These are phyloP conservation scores for Thymelicus lineola DNA, from an alignment of 2,888 invertebrate species.

Conservation along the genomic window DNA sequence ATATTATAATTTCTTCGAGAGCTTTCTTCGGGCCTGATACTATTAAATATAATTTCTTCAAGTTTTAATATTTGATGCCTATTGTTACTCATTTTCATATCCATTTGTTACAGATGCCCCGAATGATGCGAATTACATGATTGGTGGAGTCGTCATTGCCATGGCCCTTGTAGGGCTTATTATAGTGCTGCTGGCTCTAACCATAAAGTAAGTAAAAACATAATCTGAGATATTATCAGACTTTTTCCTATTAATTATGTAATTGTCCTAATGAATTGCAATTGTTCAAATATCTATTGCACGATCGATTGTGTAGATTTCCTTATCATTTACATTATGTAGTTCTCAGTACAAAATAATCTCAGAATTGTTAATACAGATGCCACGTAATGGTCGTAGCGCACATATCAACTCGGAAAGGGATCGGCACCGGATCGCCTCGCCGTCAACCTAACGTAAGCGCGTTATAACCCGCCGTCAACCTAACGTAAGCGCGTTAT, in stretches of 20 bases:
- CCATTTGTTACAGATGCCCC: slow-evolving; percentile 91
- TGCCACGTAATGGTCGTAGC: no score
- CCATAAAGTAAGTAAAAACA: slow-evolving; percentile 88
- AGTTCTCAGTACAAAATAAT: slow-evolving; percentile 10
- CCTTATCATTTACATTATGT: slow-evolving; percentile 3
- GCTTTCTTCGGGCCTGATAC: no score
- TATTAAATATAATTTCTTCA: no score
- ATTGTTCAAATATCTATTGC: slow-evolving; percentile 29
- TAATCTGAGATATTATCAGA: slow-evolving; percentile 11
- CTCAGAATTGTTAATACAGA: slow-evolving; percentile 8
- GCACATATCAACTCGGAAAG: no score
- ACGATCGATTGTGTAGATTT: slow-evolving; percentile 19
- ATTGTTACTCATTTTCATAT: slow-evolving; percentile 40
- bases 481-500: no score
- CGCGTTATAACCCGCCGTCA: no score
- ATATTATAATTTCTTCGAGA: no score
- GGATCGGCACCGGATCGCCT: no score
- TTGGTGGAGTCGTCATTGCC: slow-evolving; percentile 93
- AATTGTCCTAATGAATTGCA: slow-evolving; percentile 8
- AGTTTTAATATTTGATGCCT: no score
- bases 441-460: no score
- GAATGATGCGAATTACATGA: slow-evolving; percentile 93
- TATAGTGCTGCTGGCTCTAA: slow-evolving; percentile 92
- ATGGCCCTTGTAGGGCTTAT: slow-evolving; percentile 93
- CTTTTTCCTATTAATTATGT: slow-evolving; percentile 22